A percentile compares a stretch with the other conserved stretches of the same genome.
Evolutionary conservation across 2,797 vertebrate species (phyloP).

Genomic region (Leucoraja ocellata): DNA sequence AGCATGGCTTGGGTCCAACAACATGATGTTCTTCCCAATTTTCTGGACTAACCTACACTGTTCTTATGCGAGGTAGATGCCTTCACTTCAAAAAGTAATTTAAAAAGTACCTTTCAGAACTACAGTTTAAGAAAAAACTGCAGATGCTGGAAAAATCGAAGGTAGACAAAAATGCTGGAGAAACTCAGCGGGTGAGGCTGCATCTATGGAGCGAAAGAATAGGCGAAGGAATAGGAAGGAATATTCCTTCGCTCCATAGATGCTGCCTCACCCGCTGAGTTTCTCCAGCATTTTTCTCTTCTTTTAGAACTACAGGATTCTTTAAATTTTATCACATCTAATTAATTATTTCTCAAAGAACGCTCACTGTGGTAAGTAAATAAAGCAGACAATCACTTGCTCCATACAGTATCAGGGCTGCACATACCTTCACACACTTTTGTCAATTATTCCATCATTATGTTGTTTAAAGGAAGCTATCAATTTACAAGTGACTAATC

Average conservation of each 20-base stretch:
- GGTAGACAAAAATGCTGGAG: no score
- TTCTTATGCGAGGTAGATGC: no score
- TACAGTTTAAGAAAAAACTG: neutral
- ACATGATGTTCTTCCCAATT: neutral
- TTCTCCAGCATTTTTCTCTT: no score
- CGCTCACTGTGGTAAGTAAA: neutral
- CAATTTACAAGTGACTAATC: neutral
- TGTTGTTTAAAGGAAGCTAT: neutral
- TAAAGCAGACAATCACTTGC: neutral
- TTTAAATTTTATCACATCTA: neutral
- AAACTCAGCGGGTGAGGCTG: no score
- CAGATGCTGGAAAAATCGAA: no score
- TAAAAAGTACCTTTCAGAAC: neutral
- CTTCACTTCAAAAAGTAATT: neutral
- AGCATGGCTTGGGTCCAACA: neutral
- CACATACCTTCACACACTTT: neutral
- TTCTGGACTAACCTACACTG: no score
- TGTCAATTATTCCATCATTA: neutral
- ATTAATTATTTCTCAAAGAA: neutral
- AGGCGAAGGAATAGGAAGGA: no score
- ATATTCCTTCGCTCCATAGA: no score
- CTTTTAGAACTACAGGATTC: neutral
- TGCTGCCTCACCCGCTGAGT: no score
- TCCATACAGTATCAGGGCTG: neutral
- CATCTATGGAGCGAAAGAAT: no score